A percentile compares a stretch with the other conserved stretches of the same genome.
Evolutionary conservation across 2,888 invertebrate genomes (phyloP).

Genomic region (Ernsta delagoae): DNA sequence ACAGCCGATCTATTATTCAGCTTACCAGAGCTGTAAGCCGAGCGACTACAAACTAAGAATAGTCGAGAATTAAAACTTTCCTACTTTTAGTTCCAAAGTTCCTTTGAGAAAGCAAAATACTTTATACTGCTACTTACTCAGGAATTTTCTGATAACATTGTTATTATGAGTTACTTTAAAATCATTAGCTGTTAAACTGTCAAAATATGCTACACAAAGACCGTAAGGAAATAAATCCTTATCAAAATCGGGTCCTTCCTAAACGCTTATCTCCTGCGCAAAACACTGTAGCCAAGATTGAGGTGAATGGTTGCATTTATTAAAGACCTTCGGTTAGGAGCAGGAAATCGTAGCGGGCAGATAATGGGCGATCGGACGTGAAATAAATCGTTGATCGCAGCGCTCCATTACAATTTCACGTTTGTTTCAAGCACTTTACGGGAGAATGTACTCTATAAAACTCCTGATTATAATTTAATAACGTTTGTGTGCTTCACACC

Average conservation of each 20-base stretch:
- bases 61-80: conserved; percentile 12
- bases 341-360: conserved; percentile 42
- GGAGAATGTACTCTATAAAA: conserved; percentile 11
- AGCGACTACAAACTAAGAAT: conserved; percentile 16
- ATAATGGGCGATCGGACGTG: conserved; percentile 18
- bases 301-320: conserved; percentile 24
- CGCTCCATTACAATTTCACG: conserved; percentile 25
- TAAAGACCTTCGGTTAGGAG: conserved; percentile 43
- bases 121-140: background rate
- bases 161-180: too few species aligned
- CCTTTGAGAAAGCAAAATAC: background rate
- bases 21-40: background rate
- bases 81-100: background rate
- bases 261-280: background rate
- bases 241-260: background rate
- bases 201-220: too few species aligned
- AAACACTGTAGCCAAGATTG: conserved; percentile 3
- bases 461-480: background rate
- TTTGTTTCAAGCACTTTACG: conserved; percentile 12
- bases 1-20: background rate
- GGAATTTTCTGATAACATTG: background rate
- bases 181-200: too few species aligned
- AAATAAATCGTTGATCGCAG: conserved; percentile 18
- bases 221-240: background rate
- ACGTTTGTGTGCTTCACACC: background rate